Base-by-base conservation (phyloP, 35 echinoderm and acorn worm genomes). In the Lytechinus pictus region DNA sequence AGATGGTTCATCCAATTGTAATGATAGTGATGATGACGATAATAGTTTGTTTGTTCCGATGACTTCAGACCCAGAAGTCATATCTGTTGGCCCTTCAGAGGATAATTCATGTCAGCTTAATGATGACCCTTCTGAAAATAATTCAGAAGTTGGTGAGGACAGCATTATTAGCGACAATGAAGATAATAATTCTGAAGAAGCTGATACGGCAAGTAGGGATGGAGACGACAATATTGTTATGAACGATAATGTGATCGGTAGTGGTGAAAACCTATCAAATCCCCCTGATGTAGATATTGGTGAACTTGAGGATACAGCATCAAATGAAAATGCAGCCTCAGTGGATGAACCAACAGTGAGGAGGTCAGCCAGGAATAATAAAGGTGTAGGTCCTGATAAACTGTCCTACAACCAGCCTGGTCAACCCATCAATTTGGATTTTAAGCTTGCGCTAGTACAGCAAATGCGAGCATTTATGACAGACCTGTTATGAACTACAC, bases 401-500 rank as follows among this genome's bases (percentile, higher is more conserved):
- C 44, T 92, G 5, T 8, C 4, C 14, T 92, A 92, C 53, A 9
- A 92, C 5, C 53, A 9, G 6, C 90, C 90, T 6, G 90, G 53
- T 16, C 6, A 52, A 92, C 53, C 5, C 6, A 52, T 16, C 5
- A 51, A 92, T 92, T 4, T 51, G 10, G 52, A 92, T 51, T 52
- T 52, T 51, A 92, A 54, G 53, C 21, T 92, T 52, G 90, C 90
- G 4, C 90, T 92, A 52, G 90, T 92, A 8, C 90, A 92, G 27
- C 90, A 92, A 92, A 92, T 92, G 90, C 9, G 52, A 92, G 90
- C 28, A 9, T 92, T 92, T 21, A 92, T 92, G 90, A 54, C 9
- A 9, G 53, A 92, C 53, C 16, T 92, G 27, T 92, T 33, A 51
- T 92, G 28, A 87, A 87, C n/a, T n/a, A n/a, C n/a, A n/a, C n/a